Evolutionary conservation across 2,888 invertebrate genomes (phyloP).

Genomic region (Spicauda simplicius): DNA sequence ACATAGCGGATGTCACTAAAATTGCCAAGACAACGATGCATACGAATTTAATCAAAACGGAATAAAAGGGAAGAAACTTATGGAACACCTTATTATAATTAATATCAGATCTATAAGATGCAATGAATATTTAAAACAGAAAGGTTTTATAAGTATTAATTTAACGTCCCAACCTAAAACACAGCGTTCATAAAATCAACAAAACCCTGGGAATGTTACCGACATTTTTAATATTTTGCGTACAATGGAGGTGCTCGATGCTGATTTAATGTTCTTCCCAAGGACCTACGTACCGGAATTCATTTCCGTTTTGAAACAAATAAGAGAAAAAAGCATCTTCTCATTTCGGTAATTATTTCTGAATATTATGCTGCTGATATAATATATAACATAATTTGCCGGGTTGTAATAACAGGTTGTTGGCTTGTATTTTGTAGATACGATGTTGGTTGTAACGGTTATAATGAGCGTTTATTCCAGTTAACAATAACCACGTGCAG

Average conservation of each 20-base stretch:
- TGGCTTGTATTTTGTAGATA: conserved; percentile 2
- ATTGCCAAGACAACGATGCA: no score
- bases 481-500: conserved; percentile 16
- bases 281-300: conserved; percentile 10
- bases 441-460: neutral
- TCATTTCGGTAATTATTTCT: conserved; percentile 19
- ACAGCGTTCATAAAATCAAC: neutral
- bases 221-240: conserved; percentile 1
- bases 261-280: conserved; percentile 17
- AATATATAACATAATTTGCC: neutral
- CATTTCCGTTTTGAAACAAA: conserved; percentile 19
- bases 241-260: conserved; percentile 1
- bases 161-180: neutral
- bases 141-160: neutral
- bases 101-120: no score
- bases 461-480: conserved; percentile 15
- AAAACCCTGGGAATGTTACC: neutral
- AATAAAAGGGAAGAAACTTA: no score
- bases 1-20: no score
- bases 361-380: conserved; percentile 17
- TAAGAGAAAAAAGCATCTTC: conserved; percentile 10
- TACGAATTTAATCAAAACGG: no score
- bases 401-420: neutral
- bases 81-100: no score
- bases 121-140: no score